Evolutionary conservation across 2,113 vertebrate genomes (phyloP).

Genomic region (Gymnocephalus cernua): DNA sequence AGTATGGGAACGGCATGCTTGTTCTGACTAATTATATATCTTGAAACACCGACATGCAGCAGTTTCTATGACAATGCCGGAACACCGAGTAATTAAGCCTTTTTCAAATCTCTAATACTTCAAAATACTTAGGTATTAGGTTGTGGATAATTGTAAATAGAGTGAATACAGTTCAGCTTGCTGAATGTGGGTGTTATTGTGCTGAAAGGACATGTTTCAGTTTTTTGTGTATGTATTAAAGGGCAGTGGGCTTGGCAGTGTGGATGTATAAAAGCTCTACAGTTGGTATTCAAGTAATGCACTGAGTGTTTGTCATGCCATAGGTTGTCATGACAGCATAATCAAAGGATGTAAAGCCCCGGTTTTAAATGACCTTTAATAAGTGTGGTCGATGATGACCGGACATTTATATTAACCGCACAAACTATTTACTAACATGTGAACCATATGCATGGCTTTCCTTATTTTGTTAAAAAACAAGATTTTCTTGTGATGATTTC

Average conservation of each 20-base stretch:
- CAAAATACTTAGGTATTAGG: not conserved
- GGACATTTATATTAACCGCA: slow-evolving; percentile 22
- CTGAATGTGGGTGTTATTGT: not conserved
- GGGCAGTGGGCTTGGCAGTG: not conserved
- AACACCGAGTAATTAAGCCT: not conserved
- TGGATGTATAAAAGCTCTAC: not conserved
- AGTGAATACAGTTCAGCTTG: not conserved
- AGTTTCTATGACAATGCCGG: not conserved
- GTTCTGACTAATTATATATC: not conserved
- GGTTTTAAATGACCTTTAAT: slow-evolving; percentile 33
- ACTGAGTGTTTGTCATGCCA: slow-evolving; percentile 3
- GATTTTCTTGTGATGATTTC: not conserved
- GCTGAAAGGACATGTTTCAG: not conserved
- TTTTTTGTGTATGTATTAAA: not conserved
- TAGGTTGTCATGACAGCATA: slow-evolving; percentile 48
- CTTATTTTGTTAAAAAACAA: not conserved
- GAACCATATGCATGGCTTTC: slow-evolving; percentile 15
- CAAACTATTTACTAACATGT: not conserved
- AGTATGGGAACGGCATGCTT: not conserved
- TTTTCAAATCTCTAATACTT: not conserved
- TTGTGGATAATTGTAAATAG: not conserved
- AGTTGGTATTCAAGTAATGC: slow-evolving; percentile 10
- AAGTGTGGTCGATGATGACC: not conserved
- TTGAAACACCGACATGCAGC: not conserved
- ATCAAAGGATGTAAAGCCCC: slow-evolving; percentile 7